Base-by-base conservation (phyloP, 2,797 vertebrate species). In the Myiothlypis chrysogaster region DNA sequence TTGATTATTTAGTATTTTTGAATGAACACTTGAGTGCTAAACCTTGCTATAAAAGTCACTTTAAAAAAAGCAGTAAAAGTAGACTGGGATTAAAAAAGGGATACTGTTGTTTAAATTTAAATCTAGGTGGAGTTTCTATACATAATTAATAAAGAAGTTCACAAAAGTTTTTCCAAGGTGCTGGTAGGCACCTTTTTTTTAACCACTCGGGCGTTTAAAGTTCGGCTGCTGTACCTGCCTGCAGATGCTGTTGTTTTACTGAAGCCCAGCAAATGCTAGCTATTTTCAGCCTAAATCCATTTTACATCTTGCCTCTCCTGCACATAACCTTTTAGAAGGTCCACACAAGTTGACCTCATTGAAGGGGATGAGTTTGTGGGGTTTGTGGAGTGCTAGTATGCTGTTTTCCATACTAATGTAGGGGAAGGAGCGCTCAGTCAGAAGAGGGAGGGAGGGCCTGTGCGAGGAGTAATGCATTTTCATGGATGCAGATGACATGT, bases 271-370 rank as follows among this genome's bases (percentile, higher is more conserved):
- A 89, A 50, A 50, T 27, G 28, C 30, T 39, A 71, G 44, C 22
- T 92, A 24, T 83, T 95, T 88, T 61, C 82, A 83, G 49, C 65
- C 25, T 68, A 83, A 86, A 86, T 89, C 49, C 39, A 14, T 91
- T 94, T 93, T 55, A 34, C 22, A 39, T 75, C 83, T 57, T 88
- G 46, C 49, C 24, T 85, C 5, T 88, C 8, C 64, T 60, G 28
- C 37, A 72, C n/a, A 23, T 87, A 41, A 85, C 79, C 82, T 94
- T 94, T 94, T 30, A 37, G 79, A 71, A 93, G 30, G 68, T 89
- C 79, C 41, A 57, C 39, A 41, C 10, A 57, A 35, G 20, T 25
- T 89, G 84, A 78, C 76, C 46, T 91, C 49, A 23, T 83, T 88
- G 61, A 41, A 55, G 30, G 12, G 11, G 49, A 75, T 35, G 52